Conservation (phyloP, 2,113 vertebrate species). For the Ochotona princeps region DNA sequence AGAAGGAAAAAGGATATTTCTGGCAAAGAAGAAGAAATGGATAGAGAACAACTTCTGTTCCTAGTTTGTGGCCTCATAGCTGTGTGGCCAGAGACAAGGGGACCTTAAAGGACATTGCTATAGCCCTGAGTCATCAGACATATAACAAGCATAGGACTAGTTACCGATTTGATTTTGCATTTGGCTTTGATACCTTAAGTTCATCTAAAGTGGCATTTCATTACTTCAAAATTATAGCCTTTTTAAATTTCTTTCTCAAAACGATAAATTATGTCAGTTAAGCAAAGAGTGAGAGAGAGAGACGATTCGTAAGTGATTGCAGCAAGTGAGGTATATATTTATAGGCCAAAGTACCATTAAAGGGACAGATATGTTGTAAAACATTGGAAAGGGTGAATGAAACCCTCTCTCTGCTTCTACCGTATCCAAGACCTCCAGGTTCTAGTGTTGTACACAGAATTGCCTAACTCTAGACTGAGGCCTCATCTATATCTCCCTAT, state of each 20-base stretch:
- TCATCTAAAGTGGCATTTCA: slow-evolving; percentile 23
- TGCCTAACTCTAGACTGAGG: neutral
- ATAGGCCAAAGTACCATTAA: neutral
- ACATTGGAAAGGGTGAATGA: neutral
- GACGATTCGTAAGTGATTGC: slow-evolving; percentile 29
- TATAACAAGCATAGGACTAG: neutral
- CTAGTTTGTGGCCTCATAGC: neutral
- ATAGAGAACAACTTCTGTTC: neutral
- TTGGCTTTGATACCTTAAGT: slow-evolving; percentile 37
- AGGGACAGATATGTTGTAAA: slow-evolving; percentile 4
- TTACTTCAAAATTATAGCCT: slow-evolving; percentile 35
- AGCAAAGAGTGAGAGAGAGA: neutral
- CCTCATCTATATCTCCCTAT: neutral
- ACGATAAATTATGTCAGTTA: slow-evolving; percentile 20
- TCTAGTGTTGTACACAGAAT: neutral
- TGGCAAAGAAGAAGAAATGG: neutral
- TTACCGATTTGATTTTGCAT: slow-evolving; percentile 48
- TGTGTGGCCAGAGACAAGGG: neutral
- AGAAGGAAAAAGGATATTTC: slow-evolving; percentile 13
- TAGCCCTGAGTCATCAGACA: neutral
- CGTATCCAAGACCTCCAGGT: neutral
- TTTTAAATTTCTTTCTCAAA: slow-evolving; percentile 39
- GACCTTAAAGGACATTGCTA: neutral
- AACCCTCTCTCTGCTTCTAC: neutral
- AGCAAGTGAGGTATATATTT: neutral